A percentile compares a stretch with the other conserved stretches of the same genome.
phyloP scores from a whole-genome alignment of 2,888 invertebrate genomes.

The Stenotaenia linearis region DNA sequence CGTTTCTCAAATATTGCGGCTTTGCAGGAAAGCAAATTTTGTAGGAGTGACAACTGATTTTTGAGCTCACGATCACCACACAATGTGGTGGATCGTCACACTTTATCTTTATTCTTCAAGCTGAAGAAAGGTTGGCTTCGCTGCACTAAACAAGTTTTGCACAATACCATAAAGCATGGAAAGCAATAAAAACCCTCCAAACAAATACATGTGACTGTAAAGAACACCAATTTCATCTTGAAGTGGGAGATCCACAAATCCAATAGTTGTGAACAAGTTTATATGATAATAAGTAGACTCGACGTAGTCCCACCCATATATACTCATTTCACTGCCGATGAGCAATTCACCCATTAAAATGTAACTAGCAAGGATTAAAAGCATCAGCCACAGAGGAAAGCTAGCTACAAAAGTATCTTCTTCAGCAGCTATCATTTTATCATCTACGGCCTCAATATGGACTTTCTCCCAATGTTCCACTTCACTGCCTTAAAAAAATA shows the following conservation, averaged over 20 bases:
- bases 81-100: too few relatives aligned
- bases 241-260: neutral
- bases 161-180: neutral
- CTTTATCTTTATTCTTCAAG: too few relatives aligned
- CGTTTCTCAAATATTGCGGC: too few relatives aligned
- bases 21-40: too few relatives aligned
- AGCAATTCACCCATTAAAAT: neutral
- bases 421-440: neutral
- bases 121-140: neutral
- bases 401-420: neutral
- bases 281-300: neutral
- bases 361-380: neutral
- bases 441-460: neutral
- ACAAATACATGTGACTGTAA: neutral
- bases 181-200: neutral
- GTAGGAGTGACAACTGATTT: too few relatives aligned
- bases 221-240: neutral
- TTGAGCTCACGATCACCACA: too few relatives aligned
- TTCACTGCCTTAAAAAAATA: neutral
- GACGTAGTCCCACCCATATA: neutral
- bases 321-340: neutral
- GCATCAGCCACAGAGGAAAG: neutral
- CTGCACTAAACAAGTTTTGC: neutral
- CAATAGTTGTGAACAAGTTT: neutral
- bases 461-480: neutral